Conservation (phyloP, 2,888 invertebrate genomes). For the Dusona sp. region DNA sequence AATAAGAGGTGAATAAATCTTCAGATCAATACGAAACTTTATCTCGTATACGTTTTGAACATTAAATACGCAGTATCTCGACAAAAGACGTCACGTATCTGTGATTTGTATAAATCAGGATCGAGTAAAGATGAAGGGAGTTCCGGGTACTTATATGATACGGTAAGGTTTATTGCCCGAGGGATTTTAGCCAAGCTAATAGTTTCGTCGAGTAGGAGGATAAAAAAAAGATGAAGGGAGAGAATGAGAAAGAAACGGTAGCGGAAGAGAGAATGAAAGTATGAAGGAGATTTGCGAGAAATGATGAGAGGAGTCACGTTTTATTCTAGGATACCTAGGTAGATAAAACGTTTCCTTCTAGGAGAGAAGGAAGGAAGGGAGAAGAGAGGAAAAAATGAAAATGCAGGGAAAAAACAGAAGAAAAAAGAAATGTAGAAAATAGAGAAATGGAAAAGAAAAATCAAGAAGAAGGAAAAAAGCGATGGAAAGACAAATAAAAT, state of each 20-base stretch:
- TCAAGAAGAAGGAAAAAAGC: neutral
- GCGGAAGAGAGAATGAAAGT: neutral
- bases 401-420: neutral
- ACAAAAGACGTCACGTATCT: conserved; percentile 49
- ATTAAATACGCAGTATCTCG: conserved; percentile 21
- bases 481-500: neutral
- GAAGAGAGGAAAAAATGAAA: neutral
- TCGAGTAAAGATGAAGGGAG: conserved; percentile 42
- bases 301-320: conserved; percentile 36
- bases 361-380: neutral
- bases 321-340: conserved; percentile 60
- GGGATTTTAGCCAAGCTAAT: conserved; percentile 52
- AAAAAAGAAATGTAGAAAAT: neutral
- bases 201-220: conserved; percentile 38
- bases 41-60: neutral
- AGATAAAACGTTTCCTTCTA: no score
- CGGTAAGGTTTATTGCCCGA: conserved; percentile 46
- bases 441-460: neutral
- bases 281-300: conserved; percentile 11
- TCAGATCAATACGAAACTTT: neutral
- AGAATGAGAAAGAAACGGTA: neutral
- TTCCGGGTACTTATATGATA: conserved; percentile 11
- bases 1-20: conserved; percentile 2
- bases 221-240: conserved; percentile 11
- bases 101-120: conserved; percentile 69